Base-by-base conservation (phyloP, 2,888 invertebrate species). In the Hermaeophaga mercurialis region DNA sequence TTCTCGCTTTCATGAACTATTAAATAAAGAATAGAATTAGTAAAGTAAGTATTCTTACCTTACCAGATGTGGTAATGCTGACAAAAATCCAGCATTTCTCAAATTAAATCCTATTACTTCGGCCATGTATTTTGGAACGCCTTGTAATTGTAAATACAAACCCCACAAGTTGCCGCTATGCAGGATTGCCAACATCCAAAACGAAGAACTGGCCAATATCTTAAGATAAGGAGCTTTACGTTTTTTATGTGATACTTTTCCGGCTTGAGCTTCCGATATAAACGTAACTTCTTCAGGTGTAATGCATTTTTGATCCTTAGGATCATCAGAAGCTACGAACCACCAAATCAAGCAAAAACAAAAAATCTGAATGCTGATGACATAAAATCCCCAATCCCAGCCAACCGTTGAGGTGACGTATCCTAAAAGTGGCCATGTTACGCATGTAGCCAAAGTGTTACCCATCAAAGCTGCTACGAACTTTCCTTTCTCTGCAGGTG, bases 401-500 rank as follows among this genome's bases (percentile, higher is more conserved):
- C 85, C 86, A 17, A 82, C 78, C 12, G 74, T 73, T 49, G 85
- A 83, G 54, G 87, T 84, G 0, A 89, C 79, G 0, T 81, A 75
- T 4, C 87, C 87, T 18, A 86, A 82, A 2, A 88, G 73, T 0
- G 87, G 85, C 82, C 87, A 88, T 0, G 88, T 85, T 1, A 87
- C 76, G 1, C 87, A 84, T 0, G 88, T 88, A 1, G 86, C 88
- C 46, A 89, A 80, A 0, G 87, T 87, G 3, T 88, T 88, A 9
- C 89, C 89, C 81, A 88, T 84, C 66, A 88, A 78, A 0, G 87
- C 83, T 66, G 86, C 85, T 1, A 88, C 80, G 69, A 89, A 89
- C 69, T 88, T 86, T 5, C 88, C 85, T 71, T 85, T 87, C 70
- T 89, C 89, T n/a, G 82, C 80, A 1, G 88, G 88, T 0, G 89